Evolutionary conservation across 2,797 vertebrate genomes (phyloP).

Genomic region (Sternarchorhynchus goeldii): DNA sequence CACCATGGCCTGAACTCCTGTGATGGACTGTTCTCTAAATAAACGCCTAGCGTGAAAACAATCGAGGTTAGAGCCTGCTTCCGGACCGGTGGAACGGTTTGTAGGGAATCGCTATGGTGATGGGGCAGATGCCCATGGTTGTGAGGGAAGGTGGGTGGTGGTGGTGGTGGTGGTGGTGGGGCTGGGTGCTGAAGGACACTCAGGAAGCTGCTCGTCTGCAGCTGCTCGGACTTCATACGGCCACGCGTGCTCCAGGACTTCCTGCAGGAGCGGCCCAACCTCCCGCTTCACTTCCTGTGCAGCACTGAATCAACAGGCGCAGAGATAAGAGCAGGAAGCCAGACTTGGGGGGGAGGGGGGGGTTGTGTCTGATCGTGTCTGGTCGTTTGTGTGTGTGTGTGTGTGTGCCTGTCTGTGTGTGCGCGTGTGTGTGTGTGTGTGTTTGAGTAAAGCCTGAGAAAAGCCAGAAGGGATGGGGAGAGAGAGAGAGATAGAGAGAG

Average conservation of each 20-base stretch:
- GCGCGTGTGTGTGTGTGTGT: background rate
- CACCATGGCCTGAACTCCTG: background rate
- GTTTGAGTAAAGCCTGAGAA: too few relatives aligned
- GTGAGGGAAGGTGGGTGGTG: slow-evolving; percentile 49
- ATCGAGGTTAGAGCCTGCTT: slow-evolving; percentile 44
- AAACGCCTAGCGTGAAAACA: slow-evolving; percentile 45
- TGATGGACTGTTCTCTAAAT: slow-evolving; percentile 29
- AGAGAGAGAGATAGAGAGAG: slow-evolving; percentile 43
- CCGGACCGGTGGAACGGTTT: slow-evolving; percentile 30
- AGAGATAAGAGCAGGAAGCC: slow-evolving; percentile 54
- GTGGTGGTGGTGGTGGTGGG: background rate
- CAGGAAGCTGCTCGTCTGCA: slow-evolving; percentile 30
- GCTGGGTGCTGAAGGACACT: slow-evolving; percentile 27
- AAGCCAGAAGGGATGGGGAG: background rate
- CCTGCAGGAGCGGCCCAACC: slow-evolving; percentile 52
- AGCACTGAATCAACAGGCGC: slow-evolving; percentile 52
- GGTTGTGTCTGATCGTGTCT: too few relatives aligned
- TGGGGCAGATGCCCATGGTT: slow-evolving; percentile 25
- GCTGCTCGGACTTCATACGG: slow-evolving; percentile 53
- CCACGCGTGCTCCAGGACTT: slow-evolving; percentile 55
- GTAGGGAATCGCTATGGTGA: slow-evolving; percentile 35
- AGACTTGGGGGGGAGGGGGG: slow-evolving; percentile 18
- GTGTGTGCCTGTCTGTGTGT: background rate
- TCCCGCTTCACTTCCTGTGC: slow-evolving; percentile 50
- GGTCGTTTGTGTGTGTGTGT: background rate